phyloP scores from a whole-genome alignment of 2,113 vertebrate genomes.

The Pyxicephalus adspersus region DNA sequence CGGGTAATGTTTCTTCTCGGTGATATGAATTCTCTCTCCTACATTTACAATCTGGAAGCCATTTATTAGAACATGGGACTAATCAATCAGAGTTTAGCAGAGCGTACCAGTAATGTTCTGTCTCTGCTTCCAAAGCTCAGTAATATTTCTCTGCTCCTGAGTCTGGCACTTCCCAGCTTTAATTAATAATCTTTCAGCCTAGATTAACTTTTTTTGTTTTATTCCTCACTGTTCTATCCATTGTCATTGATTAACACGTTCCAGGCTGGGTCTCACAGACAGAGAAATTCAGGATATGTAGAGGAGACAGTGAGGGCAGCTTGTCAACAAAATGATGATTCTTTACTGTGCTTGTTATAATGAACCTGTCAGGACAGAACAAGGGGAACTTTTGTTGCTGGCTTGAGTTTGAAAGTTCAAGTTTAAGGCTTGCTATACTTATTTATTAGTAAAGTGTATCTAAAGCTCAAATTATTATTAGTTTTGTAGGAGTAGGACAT shows the following conservation, averaged over 20 bases:
- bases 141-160: neutral
- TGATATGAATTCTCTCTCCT: neutral
- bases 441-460: too few relatives aligned
- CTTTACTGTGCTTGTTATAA: too few relatives aligned
- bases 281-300: too few relatives aligned
- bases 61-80: neutral
- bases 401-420: too few relatives aligned
- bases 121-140: neutral
- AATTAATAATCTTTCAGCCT: slow-evolving; percentile 7
- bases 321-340: too few relatives aligned
- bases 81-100: slow-evolving; percentile 7
- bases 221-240: slow-evolving; percentile 5
- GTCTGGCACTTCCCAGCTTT: neutral
- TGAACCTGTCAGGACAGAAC: too few relatives aligned
- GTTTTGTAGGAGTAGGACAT: too few relatives aligned
- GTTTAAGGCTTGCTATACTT: too few relatives aligned
- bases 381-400: too few relatives aligned
- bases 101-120: slow-evolving; percentile 29
- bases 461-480: too few relatives aligned
- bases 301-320: too few relatives aligned
- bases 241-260: slow-evolving; percentile 17
- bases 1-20: neutral
- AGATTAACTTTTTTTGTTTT: neutral
- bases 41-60: slow-evolving; percentile 23
- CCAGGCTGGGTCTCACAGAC: too few relatives aligned